Conservation (phyloP, 2,797 vertebrate genomes). For the Ctenosaura bakeri region DNA sequence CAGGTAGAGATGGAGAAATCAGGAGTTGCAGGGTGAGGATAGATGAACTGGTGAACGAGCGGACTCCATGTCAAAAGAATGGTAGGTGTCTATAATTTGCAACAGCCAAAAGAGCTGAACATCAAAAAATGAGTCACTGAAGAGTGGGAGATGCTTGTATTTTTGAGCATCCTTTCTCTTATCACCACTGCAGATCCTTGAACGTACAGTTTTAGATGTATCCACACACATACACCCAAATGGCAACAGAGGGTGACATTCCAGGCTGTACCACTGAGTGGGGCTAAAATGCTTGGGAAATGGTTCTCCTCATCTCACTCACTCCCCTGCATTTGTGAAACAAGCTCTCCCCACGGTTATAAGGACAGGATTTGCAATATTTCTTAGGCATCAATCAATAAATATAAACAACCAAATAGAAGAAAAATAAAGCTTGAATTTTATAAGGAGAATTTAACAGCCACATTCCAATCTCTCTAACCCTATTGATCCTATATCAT, state of each 20-base stretch:
- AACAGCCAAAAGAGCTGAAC: no score
- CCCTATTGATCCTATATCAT: not conserved
- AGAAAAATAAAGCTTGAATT: conserved; percentile 2
- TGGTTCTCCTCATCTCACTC: not conserved
- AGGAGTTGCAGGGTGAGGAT: no score
- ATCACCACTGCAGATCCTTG: no score
- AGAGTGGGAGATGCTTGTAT: no score
- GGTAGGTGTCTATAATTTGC: no score
- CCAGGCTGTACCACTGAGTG: conserved; percentile 58
- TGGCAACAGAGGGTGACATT: not conserved
- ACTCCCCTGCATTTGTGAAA: not conserved
- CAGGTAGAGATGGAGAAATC: no score
- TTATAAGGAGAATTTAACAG: not conserved
- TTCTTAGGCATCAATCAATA: conserved; percentile 13
- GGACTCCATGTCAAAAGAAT: no score
- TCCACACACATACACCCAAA: no score
- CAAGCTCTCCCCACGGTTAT: not conserved
- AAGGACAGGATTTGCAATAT: not conserved
- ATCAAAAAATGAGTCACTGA: no score
- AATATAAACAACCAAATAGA: not conserved
- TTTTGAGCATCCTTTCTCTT: no score
- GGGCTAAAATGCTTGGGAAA: conserved; percentile 54
- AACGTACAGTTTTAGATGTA: no score
- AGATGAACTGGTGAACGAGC: no score
- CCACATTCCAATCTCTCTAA: not conserved